Conservation (phyloP, 2,797 vertebrate genomes). For the Chelon auratus region DNA sequence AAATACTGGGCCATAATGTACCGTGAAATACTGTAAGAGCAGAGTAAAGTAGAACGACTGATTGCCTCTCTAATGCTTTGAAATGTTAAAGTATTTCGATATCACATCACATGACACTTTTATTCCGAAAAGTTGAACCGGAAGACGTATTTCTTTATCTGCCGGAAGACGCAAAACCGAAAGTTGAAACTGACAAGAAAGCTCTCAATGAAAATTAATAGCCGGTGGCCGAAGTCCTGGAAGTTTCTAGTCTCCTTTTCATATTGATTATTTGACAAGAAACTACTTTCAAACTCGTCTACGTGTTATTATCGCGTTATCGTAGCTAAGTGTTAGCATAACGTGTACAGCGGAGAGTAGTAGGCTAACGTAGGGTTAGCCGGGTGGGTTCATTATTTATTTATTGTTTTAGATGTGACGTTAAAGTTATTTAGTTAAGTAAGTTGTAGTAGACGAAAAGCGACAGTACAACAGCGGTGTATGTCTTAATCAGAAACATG, state of each 20-base stretch:
- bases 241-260: not conserved
- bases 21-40: no score
- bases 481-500: conserved; percentile 23
- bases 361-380: no score
- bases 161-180: not conserved
- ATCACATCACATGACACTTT: not conserved
- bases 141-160: not conserved
- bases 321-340: not conserved
- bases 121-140: conserved; percentile 15
- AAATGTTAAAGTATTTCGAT: no score
- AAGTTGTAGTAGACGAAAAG: not conserved
- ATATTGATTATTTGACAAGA: not conserved
- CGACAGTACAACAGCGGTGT: fast-evolving
- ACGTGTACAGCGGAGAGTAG: no score
- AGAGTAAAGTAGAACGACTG: no score
- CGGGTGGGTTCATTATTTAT: not conserved
- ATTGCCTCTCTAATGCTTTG: no score
- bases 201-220: not conserved
- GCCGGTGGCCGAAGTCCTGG: not conserved
- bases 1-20: no score
- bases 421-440: not conserved
- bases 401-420: not conserved
- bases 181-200: not conserved
- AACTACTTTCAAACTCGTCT: not conserved
- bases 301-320: not conserved